A percentile compares a stretch with the other conserved stretches of the same genome.
Evolutionary conservation across 2,888 invertebrate species (phyloP).

Genomic region (Caenorhabditis becei): DNA sequence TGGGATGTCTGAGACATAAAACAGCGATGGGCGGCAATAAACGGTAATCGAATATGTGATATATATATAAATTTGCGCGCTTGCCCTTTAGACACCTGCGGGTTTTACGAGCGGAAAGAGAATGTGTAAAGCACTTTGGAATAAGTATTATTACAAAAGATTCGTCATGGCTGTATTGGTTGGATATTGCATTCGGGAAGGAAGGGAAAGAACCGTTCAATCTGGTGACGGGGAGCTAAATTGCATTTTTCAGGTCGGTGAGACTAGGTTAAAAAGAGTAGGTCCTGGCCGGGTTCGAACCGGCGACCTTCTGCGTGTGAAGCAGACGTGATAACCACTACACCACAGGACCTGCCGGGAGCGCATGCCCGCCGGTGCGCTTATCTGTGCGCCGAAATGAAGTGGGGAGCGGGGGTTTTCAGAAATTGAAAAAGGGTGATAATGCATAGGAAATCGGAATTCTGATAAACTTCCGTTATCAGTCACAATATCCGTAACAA

Average conservation of each 20-base stretch:
- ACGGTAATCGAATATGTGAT: slow-evolving; percentile 1
- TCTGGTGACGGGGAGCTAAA: too few relatives aligned
- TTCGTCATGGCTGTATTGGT: too few relatives aligned
- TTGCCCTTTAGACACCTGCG: slow-evolving; percentile 3
- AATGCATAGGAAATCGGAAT: too few relatives aligned
- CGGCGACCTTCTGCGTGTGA: slow-evolving; percentile 80
- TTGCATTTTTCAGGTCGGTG: too few relatives aligned
- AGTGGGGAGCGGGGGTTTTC: too few relatives aligned
- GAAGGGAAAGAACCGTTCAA: too few relatives aligned
- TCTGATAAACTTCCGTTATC: too few relatives aligned
- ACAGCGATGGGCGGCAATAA: background rate
- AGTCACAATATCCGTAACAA: background rate
- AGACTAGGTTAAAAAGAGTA: slow-evolving; percentile 34
- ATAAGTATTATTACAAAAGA: background rate
- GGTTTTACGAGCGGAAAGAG: background rate
- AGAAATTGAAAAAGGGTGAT: background rate
- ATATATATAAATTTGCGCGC: background rate
- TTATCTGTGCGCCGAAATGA: too few relatives aligned
- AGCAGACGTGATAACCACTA: slow-evolving; percentile 79
- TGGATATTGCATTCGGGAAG: too few relatives aligned
- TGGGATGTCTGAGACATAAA: background rate
- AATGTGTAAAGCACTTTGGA: slow-evolving; percentile 3
- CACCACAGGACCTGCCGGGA: slow-evolving; percentile 73
- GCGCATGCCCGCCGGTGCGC: too few relatives aligned
- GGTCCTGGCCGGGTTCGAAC: slow-evolving; percentile 75